Evolutionary conservation across 1,140 invertebrate species (phyloP).

Genomic region (Pentalonia nigronervosa): DNA sequence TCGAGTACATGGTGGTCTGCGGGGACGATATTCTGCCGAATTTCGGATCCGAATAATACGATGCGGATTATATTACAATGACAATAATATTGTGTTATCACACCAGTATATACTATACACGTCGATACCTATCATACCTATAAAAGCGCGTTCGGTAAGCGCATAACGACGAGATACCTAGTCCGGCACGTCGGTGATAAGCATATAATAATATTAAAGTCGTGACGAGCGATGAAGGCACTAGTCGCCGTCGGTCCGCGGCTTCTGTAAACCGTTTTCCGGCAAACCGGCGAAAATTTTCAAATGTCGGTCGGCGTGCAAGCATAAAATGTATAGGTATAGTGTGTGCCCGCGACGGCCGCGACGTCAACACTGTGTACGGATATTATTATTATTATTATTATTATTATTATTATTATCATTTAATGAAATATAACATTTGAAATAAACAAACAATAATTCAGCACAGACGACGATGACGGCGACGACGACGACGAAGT

Average conservation of each 20-base stretch:
- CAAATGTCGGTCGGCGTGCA: background rate
- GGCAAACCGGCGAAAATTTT: background rate
- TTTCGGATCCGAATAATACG: background rate
- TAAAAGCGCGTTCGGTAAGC: too few species aligned
- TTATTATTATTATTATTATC: too few species aligned
- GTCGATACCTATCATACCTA: too few species aligned
- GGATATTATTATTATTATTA: too few species aligned
- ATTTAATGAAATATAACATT: background rate
- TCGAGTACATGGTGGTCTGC: conserved; percentile 6
- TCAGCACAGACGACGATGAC: too few species aligned
- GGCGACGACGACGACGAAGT: background rate
- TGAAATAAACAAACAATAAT: background rate
- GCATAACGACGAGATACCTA: too few species aligned
- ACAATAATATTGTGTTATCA: background rate
- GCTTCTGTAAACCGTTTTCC: conserved; percentile 15
- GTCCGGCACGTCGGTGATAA: background rate
- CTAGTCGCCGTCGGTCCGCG: background rate
- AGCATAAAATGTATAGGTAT: background rate
- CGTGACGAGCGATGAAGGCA: background rate
- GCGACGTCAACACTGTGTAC: background rate
- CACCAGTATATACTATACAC: background rate
- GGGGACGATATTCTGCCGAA: background rate
- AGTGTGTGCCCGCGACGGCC: background rate
- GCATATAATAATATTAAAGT: background rate
- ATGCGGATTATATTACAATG: too few species aligned